Base-by-base conservation (phyloP, 2,888 invertebrate genomes). In the Slavum lentiscoides region DNA sequence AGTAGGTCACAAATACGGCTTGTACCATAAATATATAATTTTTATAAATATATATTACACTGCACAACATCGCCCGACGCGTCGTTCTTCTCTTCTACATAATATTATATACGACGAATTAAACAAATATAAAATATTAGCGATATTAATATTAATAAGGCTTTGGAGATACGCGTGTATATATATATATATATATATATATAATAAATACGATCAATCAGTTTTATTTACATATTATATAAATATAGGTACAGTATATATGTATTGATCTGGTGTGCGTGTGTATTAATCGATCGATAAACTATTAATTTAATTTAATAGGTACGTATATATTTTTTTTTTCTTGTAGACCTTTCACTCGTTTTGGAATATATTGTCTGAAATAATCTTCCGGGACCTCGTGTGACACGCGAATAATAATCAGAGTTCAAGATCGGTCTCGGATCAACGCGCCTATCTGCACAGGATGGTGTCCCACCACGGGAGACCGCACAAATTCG, bases 61-160 rank as follows among this genome's bases (percentile, higher is more conserved):
- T 13, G 49, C 13, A 11, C 49, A 49, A 3, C 49, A 49, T 3
- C 13, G 30, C 4, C 30, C 2, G 30, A 49, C 49, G 49, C 49
- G 49, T 15, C 49, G 49, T 49, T 49, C 13, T 49, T 43, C 30
- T 30, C 30, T 30, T 30, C 30, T 30, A 30, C n/a, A n/a, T 30
- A 30, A 30, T 30, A 30, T 4, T 37, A 30, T 49, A 59, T 53
- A 69, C 30, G 69, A 69, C 61, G 68, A 61, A 61, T 69, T 49
- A 61, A 77, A 77, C 77, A 62, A 77, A 77, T 53, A 77, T 53
- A 69, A 62, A 69, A 61, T 69, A 77, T 61, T 61, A 76, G 67
- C 59, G 58, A 72, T 43, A 72, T 61, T 61, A 55, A 69, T 69
- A n/a, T 53, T 64, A 30, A 68, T 53, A 49, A 19, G 49, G 23